A percentile compares a stretch with the other conserved stretches of the same genome.
Evolutionary conservation across 2,113 vertebrate species (phyloP).

Genomic region (Myiagra hebetior): DNA sequence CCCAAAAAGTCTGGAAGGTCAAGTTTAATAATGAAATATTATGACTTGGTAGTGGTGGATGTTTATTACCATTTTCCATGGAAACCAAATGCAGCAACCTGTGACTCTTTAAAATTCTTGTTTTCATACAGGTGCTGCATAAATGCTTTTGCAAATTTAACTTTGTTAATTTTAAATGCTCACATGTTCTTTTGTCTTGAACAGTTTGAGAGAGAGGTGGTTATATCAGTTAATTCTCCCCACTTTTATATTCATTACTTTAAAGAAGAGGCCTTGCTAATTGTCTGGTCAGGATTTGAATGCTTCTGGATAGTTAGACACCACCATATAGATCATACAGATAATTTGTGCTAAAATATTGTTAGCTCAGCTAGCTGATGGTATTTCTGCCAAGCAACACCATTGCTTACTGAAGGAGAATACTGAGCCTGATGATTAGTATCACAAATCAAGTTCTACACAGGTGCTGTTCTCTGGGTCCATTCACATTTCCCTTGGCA

Average conservation of each 20-base stretch:
- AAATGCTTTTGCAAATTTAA: background rate
- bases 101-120: background rate
- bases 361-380: background rate
- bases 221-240: background rate
- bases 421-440: background rate
- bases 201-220: background rate
- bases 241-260: background rate
- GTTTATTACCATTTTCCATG: background rate
- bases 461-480: background rate
- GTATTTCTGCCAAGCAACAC: background rate
- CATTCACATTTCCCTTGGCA: background rate
- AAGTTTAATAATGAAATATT: background rate
- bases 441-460: background rate
- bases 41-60: background rate
- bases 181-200: background rate
- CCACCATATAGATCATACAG: no score
- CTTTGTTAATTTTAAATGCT: background rate
- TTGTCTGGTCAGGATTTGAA: background rate
- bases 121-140: background rate
- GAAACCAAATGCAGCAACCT: background rate
- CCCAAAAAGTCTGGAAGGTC: background rate
- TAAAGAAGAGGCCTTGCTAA: background rate
- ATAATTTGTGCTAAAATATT: background rate
- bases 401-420: background rate
- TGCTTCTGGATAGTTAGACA: background rate